A percentile compares a stretch with the other conserved stretches of the same genome.
Conservation (phyloP, 2,113 vertebrate species). For the Abramis brama region DNA sequence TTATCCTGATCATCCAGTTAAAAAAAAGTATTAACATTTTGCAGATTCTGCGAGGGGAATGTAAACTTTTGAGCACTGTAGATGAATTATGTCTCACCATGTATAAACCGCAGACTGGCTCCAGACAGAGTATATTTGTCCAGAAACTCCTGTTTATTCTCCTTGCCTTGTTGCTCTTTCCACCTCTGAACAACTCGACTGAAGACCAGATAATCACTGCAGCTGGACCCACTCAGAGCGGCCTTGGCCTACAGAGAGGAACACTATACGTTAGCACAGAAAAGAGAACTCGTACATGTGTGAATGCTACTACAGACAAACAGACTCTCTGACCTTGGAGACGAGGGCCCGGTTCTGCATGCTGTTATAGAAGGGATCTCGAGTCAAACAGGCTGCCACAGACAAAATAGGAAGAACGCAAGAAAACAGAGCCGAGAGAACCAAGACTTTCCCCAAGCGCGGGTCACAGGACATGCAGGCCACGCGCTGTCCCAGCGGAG, state of each 20-base stretch:
- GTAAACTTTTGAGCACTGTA: no score
- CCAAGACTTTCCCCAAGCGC: constrained; percentile 90
- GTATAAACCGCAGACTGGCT: constrained; percentile 88
- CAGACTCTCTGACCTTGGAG: constrained; percentile 78
- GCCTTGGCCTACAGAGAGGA: constrained; percentile 81
- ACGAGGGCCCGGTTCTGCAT: constrained; percentile 86
- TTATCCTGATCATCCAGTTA: no score
- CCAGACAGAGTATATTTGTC: constrained; percentile 80
- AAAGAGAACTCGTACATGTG: background rate
- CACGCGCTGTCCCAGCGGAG: constrained; percentile 87
- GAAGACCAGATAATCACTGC: constrained; percentile 90
- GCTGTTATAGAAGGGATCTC: constrained; percentile 94
- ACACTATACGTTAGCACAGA: background rate
- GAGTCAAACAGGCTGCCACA: constrained; percentile 90
- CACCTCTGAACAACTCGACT: constrained; percentile 85
- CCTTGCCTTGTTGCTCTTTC: constrained; percentile 78
- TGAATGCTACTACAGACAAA: background rate
- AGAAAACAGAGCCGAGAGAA: constrained; percentile 88
- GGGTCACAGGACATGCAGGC: constrained; percentile 92
- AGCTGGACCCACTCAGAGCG: constrained; percentile 80
- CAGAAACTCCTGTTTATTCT: constrained; percentile 81
- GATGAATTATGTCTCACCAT: constrained; percentile 74
- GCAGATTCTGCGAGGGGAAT: no score
- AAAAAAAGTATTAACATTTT: no score
- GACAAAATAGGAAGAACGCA: constrained; percentile 89